Base-by-base conservation (phyloP, 2,888 invertebrate species). In the Sinelater perroti region DNA sequence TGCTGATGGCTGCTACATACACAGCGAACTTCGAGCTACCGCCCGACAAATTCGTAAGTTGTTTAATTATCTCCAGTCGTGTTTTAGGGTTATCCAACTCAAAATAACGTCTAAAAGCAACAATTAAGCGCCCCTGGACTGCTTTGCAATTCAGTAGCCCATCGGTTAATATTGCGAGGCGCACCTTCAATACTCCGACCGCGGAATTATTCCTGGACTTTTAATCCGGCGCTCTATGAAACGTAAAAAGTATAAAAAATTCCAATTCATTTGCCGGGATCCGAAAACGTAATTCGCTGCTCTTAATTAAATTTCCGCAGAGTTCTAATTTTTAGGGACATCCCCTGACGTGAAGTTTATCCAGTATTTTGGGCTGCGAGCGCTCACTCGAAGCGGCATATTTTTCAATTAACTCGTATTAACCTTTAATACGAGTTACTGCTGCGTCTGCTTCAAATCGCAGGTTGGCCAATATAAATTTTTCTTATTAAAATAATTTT, bases 11-110 rank as follows among this genome's bases (percentile, higher is more conserved):
- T 24, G 24, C 11, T 24, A 40, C 13, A 21, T 24, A 40, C 24
- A 38, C 24, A 24, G 10, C 24, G 5, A 40, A 40, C 40, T 40
- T 40, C 11, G 24, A 40, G 40, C 14, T 40, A 16, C 38, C 24
- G 24, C 24, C 40, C 40, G 40, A 40, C 40, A 40, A 40, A 40
- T 40, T 40, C 13, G 24, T 40, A 40, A 40, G 40, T 40, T 40
- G 40, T 40, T 40, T 40, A 40, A 40, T 40, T 40, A 40, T 40
- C 40, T 24, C 40, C 11, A 13, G 21, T 24, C 40, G 21, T 40
- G 40, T 40, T 40, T 14, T 40, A 40, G 24, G 8, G 24, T 7
- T 13, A 21, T 40, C 40, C 24, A 24, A n/a, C n/a, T n/a, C n/a
- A n/a, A n/a, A n/a, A n/a, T n/a, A n/a, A 8, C 3, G 18, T 24